A percentile compares a stretch with the other conserved stretches of the same genome.
Conservation (phyloP, 2,113 vertebrate species). For the Paradoxurus hermaphroditus region DNA sequence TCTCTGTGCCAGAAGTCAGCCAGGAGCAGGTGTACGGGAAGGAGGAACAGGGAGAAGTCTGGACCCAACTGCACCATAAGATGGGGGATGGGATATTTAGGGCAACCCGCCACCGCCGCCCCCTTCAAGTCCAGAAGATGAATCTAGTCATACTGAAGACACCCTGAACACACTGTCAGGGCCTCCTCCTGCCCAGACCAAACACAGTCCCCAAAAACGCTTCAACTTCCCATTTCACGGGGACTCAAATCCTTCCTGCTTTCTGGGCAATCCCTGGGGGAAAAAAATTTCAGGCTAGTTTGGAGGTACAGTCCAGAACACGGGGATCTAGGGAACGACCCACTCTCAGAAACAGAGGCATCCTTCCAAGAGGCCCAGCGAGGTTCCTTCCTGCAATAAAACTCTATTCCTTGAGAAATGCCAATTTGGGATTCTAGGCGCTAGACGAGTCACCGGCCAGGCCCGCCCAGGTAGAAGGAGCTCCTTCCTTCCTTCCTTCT, state of each 20-base stretch:
- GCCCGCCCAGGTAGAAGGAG: not conserved
- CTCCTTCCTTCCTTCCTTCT: not conserved
- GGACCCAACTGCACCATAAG: not conserved
- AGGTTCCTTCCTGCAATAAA: not conserved
- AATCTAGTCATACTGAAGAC: not conserved
- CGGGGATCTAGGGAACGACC: not conserved
- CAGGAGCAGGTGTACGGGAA: not conserved
- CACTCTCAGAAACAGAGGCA: not conserved
- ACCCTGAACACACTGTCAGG: not conserved
- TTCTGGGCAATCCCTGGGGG: not conserved
- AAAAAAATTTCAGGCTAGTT: not conserved
- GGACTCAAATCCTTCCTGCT: not conserved
- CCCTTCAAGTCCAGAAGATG: not conserved
- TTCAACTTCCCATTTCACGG: not conserved
- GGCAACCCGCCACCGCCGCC: not conserved
- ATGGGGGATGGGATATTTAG: not conserved
- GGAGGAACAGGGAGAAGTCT: not conserved
- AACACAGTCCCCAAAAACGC: not conserved
- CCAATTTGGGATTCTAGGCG: not conserved
- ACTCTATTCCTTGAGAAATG: not conserved
- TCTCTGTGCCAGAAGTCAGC: not conserved
- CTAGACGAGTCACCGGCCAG: not conserved
- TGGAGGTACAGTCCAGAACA: not conserved
- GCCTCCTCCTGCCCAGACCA: not conserved
- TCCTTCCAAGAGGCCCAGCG: not conserved